A percentile compares a stretch with the other conserved stretches of the same genome.
These are phyloP conservation scores for Synergus umbraculus DNA, from an alignment of 2,888 invertebrate genomes.

Conservation along the genomic window DNA sequence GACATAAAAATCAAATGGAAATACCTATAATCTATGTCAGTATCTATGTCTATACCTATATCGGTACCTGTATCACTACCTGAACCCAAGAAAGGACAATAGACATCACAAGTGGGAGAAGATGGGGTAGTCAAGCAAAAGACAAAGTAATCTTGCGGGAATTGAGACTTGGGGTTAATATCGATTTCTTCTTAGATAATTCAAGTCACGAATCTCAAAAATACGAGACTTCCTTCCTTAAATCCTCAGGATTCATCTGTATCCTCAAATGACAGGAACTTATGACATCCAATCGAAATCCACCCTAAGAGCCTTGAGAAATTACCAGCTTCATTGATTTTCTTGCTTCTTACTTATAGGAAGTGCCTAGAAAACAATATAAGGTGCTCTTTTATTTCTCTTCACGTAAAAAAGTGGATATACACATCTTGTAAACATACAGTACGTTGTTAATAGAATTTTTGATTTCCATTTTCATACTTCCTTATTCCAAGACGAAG, in stretches of 20 bases:
- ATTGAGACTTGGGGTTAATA: conserved; percentile 48
- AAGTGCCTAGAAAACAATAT: not conserved
- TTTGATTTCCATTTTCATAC: not conserved
- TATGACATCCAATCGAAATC: conserved; percentile 1
- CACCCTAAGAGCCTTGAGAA: not conserved
- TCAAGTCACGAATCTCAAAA: conserved; percentile 41
- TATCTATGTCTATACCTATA: not conserved
- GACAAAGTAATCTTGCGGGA: conserved; percentile 59
- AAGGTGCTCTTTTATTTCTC: no score
- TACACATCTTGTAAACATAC: no score
- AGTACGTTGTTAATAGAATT: no score
- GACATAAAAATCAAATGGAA: conserved; percentile 18
- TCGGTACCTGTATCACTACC: not conserved
- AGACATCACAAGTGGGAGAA: not conserved
- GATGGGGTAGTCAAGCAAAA: conserved; percentile 55
- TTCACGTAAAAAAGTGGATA: no score
- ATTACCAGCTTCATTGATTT: conserved; percentile 2
- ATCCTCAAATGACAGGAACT: not conserved
- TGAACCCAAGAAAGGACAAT: conserved; percentile 1
- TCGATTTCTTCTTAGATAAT: conserved; percentile 60
- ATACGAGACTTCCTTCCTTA: conserved; percentile 10
- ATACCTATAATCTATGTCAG: conserved; percentile 15
- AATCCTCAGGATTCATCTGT: not conserved
- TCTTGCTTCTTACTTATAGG: not conserved
- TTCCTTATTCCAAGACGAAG: not conserved